phyloP scores from a whole-genome alignment of 2,888 invertebrate species.

The Psococerastis gibbosa region DNA sequence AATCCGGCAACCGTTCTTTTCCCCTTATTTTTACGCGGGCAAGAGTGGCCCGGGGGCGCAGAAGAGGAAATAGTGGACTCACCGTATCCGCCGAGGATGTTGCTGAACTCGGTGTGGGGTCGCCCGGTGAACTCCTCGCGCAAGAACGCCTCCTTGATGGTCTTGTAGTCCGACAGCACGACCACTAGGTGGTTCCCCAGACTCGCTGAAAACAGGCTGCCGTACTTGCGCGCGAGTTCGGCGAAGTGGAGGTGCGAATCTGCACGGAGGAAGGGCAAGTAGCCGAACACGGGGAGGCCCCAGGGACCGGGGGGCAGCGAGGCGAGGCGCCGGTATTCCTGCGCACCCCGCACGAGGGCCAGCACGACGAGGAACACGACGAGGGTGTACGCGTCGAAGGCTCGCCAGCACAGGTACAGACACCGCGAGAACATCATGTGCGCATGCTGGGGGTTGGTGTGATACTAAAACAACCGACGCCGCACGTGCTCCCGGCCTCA shows the following conservation, averaged over 20 bases:
- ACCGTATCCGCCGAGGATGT: conserved; percentile 78
- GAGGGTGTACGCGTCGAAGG: too few species aligned
- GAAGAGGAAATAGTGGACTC: conserved; percentile 32
- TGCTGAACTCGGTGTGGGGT: conserved; percentile 69
- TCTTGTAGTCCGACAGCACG: conserved; percentile 68
- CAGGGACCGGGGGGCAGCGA: conserved; percentile 72
- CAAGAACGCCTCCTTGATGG: conserved; percentile 69
- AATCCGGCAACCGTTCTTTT: not conserved
- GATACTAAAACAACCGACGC: too few species aligned
- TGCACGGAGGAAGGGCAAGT: conserved; percentile 55
- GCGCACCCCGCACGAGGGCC: conserved; percentile 24
- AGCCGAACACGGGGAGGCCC: conserved; percentile 71
- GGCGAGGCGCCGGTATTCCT: conserved; percentile 23
- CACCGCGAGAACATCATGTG: too few species aligned
- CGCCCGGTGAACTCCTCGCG: conserved; percentile 75
- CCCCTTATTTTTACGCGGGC: not conserved
- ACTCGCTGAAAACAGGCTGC: conserved; percentile 59
- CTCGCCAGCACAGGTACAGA: too few species aligned
- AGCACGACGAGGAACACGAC: conserved; percentile 31
- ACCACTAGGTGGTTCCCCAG: conserved; percentile 69
- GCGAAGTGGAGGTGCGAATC: conserved; percentile 58
- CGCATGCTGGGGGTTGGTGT: too few species aligned
- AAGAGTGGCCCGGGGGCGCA: not conserved
- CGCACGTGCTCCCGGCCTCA: too few species aligned
- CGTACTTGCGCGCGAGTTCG: conserved; percentile 57